Percentiles rank a stretch among this genome's conserved stretches.
Evolutionary conservation across 2,888 invertebrate species (phyloP).

Genomic region (Phalera bucephala): DNA sequence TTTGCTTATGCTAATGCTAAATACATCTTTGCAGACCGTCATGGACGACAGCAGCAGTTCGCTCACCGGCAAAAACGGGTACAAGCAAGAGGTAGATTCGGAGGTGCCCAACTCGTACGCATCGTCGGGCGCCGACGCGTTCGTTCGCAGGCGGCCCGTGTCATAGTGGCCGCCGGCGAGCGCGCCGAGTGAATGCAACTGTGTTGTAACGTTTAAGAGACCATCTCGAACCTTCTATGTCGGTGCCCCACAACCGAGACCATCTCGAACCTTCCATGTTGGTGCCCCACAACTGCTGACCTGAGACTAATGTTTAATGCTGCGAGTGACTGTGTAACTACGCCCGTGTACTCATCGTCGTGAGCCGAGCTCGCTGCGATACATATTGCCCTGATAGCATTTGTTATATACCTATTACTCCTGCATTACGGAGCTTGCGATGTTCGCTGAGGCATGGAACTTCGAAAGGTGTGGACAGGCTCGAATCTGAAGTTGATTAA

Average conservation of each 20-base stretch:
- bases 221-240: conserved; percentile 31
- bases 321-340: background rate
- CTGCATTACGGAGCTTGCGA: background rate
- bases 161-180: conserved; percentile 42
- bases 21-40: conserved; percentile 83
- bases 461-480: background rate
- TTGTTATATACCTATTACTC: background rate
- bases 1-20: conserved; percentile 3
- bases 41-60: conserved; percentile 69
- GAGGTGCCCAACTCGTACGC: conserved; percentile 72
- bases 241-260: conserved; percentile 24
- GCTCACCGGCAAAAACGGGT: conserved; percentile 64
- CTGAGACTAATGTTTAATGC: conserved; percentile 16
- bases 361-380: too few species aligned
- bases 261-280: conserved; percentile 28
- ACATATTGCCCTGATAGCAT: too few species aligned
- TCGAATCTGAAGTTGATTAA: conserved; percentile 6
- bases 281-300: conserved; percentile 24
- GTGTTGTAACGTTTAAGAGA: conserved; percentile 19
- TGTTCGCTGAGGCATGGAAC: background rate
- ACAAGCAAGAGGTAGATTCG: conserved; percentile 71
- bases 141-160: conserved; percentile 64
- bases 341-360: too few species aligned
- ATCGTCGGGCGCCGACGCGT: conserved; percentile 71
- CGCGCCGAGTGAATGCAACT: conserved; percentile 10